These are phyloP conservation scores for Genyomyrus donnyi DNA, from an alignment of 2,113 vertebrate species.

Conservation along the genomic window DNA sequence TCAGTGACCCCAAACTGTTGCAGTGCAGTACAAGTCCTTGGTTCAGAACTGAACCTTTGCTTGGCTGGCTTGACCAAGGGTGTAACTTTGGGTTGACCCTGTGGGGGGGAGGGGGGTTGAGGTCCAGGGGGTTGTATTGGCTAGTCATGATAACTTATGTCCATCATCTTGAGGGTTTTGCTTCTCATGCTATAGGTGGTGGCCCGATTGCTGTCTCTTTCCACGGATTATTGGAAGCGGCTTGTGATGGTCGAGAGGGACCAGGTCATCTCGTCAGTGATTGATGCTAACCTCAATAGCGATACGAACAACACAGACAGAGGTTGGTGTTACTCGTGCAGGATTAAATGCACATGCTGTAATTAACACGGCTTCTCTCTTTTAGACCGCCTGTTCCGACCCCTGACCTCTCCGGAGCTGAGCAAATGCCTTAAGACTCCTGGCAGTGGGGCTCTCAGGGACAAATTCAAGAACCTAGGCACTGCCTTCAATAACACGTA, in stretches of 20 bases:
- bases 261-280: slow-evolving; percentile 27
- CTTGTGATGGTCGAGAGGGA: slow-evolving; percentile 34
- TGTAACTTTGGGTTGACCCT: neutral
- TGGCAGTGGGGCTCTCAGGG: slow-evolving; percentile 42
- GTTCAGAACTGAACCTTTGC: neutral
- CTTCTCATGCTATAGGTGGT: slow-evolving; percentile 58
- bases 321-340: neutral
- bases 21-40: neutral
- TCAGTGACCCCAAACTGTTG: neutral
- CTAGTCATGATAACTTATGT: too few species aligned
- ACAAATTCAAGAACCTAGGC: slow-evolving; percentile 43
- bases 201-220: slow-evolving; percentile 57
- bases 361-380: neutral
- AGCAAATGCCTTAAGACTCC: slow-evolving; percentile 37
- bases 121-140: neutral
- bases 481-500: slow-evolving; percentile 39
- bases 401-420: slow-evolving; percentile 54
- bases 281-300: slow-evolving; percentile 17
- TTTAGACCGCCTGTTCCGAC: slow-evolving; percentile 52
- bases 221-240: slow-evolving; percentile 62
- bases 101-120: neutral
- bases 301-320: slow-evolving; percentile 19
- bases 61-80: neutral
- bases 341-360: neutral
- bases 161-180: neutral